Evolutionary conservation across 2,113 vertebrate species (phyloP).

Genomic region (Accipiter virgatus): DNA sequence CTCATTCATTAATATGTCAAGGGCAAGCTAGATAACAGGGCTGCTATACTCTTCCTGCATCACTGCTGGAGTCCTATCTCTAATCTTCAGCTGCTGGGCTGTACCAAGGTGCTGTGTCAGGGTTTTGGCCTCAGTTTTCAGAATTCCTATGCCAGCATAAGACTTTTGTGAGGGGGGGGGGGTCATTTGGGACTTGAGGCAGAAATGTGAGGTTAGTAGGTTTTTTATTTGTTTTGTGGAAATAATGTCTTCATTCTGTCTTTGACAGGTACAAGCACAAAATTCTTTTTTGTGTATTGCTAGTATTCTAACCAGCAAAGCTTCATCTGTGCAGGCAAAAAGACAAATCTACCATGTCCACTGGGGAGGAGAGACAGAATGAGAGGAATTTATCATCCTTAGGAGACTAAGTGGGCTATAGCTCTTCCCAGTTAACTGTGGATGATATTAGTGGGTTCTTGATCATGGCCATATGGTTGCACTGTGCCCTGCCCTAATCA

Average conservation of each 20-base stretch:
- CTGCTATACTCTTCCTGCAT: neutral
- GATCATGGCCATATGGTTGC: neutral
- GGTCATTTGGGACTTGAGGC: neutral
- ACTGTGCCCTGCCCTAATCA: neutral
- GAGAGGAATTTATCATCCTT: slow-evolving; percentile 22
- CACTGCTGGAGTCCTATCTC: neutral
- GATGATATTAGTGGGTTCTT: neutral
- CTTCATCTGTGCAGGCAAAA: neutral
- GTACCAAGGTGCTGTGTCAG: rapidly evolving
- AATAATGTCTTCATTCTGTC: neutral
- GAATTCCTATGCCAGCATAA: neutral
- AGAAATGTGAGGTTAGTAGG: neutral
- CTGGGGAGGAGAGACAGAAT: slow-evolving; percentile 1
- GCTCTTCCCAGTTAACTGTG: neutral
- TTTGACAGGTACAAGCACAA: neutral
- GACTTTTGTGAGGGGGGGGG: rapidly evolving
- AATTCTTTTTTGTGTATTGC: neutral
- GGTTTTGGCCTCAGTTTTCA: neutral
- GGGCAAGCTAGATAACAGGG: neutral
- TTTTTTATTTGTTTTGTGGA: neutral
- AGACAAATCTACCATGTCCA: neutral
- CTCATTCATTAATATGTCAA: neutral
- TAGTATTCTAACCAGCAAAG: neutral
- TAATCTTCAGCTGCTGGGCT: neutral
- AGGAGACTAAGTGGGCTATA: neutral